Percentiles rank a stretch among this genome's conserved stretches.
These are phyloP conservation scores for Sesia apiformis DNA, from an alignment of 2,888 invertebrate genomes.

Conservation along the genomic window DNA sequence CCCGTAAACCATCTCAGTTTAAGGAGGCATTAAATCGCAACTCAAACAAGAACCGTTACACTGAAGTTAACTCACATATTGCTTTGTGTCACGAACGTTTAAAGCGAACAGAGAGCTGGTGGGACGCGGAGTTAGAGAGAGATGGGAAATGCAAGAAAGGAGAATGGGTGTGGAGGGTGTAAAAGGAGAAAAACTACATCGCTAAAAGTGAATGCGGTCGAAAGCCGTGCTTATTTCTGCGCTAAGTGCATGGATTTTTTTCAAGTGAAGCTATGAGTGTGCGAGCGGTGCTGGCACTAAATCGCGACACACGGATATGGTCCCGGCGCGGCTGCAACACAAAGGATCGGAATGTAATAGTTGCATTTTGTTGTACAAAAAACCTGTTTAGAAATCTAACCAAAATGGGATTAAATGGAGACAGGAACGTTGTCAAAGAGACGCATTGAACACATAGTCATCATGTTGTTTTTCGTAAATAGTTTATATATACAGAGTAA, in stretches of 20 bases:
- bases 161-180: slow-evolving; percentile 67
- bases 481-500: too few species aligned
- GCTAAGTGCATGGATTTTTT: slow-evolving; percentile 74
- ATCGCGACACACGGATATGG: not conserved
- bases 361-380: too few species aligned
- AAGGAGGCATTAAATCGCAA: slow-evolving; percentile 75
- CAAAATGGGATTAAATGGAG: too few species aligned
- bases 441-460: too few species aligned
- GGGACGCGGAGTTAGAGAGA: slow-evolving; percentile 48
- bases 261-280: slow-evolving; percentile 62
- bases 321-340: not conserved
- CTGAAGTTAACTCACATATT: slow-evolving; percentile 74
- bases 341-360: too few species aligned
- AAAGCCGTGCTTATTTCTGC: slow-evolving; percentile 71
- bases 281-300: slow-evolving; percentile 4
- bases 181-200: slow-evolving; percentile 74
- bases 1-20: slow-evolving; percentile 74
- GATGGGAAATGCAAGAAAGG: slow-evolving; percentile 50
- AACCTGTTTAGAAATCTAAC: too few species aligned
- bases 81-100: slow-evolving; percentile 73
- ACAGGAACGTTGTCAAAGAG: too few species aligned
- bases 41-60: slow-evolving; percentile 74
- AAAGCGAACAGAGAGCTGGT: slow-evolving; percentile 55
- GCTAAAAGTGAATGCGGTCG: slow-evolving; percentile 75
- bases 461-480: too few species aligned